Conservation (phyloP, 2,113 vertebrate genomes). For the Pseudopipra pipra region DNA sequence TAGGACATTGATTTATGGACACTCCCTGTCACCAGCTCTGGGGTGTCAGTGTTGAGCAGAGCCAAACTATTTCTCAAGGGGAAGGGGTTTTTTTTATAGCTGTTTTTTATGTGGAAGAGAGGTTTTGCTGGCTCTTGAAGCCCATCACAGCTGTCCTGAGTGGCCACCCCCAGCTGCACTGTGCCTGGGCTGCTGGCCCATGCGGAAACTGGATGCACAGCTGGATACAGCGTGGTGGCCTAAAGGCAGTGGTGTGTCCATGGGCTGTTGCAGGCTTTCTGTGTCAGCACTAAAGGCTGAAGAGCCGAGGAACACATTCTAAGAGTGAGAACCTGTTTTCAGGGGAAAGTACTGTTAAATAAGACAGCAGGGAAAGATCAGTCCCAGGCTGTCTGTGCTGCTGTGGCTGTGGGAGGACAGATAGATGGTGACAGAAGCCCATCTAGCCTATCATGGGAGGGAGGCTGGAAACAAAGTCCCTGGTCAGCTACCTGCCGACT, state of each 20-base stretch:
- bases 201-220: background rate
- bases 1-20: background rate
- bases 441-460: rapidly evolving
- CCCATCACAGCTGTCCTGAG: background rate
- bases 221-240: background rate
- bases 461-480: background rate
- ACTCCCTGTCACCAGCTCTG: background rate
- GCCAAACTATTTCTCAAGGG: background rate
- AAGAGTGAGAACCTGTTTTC: background rate
- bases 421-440: background rate
- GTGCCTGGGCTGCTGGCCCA: background rate
- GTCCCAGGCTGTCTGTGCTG: background rate
- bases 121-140: background rate
- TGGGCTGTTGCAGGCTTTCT: background rate
- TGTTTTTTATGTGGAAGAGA: background rate
- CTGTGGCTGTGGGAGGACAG: background rate
- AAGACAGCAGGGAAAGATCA: background rate
- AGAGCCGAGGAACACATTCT: background rate
- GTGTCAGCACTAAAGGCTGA: background rate
- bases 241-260: background rate
- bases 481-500: background rate
- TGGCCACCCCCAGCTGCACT: background rate
- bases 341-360: background rate
- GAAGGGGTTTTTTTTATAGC: background rate
- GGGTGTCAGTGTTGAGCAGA: background rate